Percentiles rank a stretch among this genome's conserved stretches.
Evolutionary conservation across 2,888 invertebrate genomes (phyloP).

Genomic region (Lasioglossum villosulum): DNA sequence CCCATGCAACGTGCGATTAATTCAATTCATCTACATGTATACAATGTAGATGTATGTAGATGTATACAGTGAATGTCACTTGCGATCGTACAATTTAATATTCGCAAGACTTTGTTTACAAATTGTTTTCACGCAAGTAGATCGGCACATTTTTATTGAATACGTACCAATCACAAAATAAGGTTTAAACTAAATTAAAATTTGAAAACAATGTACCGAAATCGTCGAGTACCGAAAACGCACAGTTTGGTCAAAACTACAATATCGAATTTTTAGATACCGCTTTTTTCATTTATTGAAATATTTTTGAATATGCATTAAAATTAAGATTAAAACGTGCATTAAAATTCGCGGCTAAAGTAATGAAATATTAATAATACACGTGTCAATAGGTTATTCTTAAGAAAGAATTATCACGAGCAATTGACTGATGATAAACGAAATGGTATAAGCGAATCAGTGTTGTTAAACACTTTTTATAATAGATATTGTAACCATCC

Average conservation of each 20-base stretch:
- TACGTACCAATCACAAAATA: neutral
- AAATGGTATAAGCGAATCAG: neutral
- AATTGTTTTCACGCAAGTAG: neutral
- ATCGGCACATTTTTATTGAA: neutral
- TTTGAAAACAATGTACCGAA: neutral
- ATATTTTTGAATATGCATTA: neutral
- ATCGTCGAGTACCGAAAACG: neutral
- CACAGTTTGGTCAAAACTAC: neutral
- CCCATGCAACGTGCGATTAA: slow-evolving; percentile 5
- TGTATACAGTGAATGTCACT: neutral
- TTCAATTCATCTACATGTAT: neutral
- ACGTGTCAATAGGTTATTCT: neutral
- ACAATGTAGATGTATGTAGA: neutral
- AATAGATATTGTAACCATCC: neutral
- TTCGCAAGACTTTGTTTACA: neutral
- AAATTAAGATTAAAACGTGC: neutral
- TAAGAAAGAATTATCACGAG: neutral
- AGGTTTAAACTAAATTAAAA: neutral
- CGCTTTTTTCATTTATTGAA: neutral
- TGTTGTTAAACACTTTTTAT: neutral
- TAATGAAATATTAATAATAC: neutral
- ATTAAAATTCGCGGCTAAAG: neutral
- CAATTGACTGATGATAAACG: neutral
- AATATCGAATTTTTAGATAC: neutral
- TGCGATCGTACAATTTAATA: neutral